A percentile compares a stretch with the other conserved stretches of the same genome.
Evolutionary conservation across 2,888 invertebrate genomes (phyloP).

Genomic region (Mesorhabditis belari): DNA sequence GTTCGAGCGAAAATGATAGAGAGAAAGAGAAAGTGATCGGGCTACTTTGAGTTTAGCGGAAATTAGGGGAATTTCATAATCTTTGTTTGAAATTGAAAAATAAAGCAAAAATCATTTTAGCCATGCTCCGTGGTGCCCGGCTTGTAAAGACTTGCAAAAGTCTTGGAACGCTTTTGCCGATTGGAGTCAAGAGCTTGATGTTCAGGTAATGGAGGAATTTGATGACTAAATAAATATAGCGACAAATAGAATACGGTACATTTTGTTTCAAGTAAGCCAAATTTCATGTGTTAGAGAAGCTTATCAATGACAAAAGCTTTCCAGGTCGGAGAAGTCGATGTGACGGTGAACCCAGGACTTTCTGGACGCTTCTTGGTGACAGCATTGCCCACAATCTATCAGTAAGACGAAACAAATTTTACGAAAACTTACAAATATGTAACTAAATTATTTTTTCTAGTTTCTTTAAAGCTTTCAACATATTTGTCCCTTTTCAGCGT

Average conservation of each 20-base stretch:
- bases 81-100: background rate
- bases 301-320: background rate
- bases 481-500: slow-evolving; percentile 64
- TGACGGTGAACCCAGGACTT: slow-evolving; percentile 84
- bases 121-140: slow-evolving; percentile 98
- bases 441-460: slow-evolving; percentile 7
- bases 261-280: slow-evolving; percentile 41
- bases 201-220: slow-evolving; percentile 57
- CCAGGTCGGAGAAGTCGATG: slow-evolving; percentile 77
- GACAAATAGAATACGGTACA: background rate
- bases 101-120: slow-evolving; percentile 58
- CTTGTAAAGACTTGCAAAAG: slow-evolving; percentile 79
- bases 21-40: background rate
- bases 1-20: background rate
- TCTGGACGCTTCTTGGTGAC: slow-evolving; percentile 96
- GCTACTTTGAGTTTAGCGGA: background rate
- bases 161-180: slow-evolving; percentile 80
- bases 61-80: background rate
- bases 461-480: background rate
- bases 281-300: background rate
- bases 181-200: slow-evolving; percentile 67
- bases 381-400: slow-evolving; percentile 90
- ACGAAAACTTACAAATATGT: background rate
- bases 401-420: slow-evolving; percentile 64
- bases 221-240: background rate